These are phyloP conservation scores for Choloepus didactylus DNA, from an alignment of 2,797 vertebrate species.

Conservation along the genomic window DNA sequence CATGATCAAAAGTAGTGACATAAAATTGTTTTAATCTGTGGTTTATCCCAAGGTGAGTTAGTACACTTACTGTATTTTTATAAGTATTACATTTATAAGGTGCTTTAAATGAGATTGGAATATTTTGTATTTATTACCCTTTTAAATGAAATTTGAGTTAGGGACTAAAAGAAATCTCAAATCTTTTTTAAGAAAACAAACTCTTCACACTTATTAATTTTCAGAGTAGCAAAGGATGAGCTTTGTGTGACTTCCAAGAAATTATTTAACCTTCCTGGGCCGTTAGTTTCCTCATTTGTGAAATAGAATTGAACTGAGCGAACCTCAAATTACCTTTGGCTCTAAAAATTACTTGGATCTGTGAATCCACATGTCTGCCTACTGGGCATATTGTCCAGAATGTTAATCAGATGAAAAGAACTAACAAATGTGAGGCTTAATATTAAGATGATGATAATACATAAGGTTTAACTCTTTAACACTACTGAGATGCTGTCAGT, in stretches of 20 bases:
- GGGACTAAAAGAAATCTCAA: constrained; percentile 36
- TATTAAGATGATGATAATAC: neutral
- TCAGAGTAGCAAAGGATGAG: constrained; percentile 12
- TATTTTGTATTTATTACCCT: constrained; percentile 35
- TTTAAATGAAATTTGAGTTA: constrained; percentile 58
- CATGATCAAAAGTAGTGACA: constrained; percentile 18
- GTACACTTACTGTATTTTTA: constrained; percentile 53
- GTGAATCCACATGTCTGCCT: neutral
- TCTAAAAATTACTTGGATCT: constrained; percentile 63
- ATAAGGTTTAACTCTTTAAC: neutral
- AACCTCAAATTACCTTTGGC: constrained; percentile 58
- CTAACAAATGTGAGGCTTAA: constrained; percentile 30
- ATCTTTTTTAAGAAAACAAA: constrained; percentile 43
- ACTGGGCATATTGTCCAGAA: constrained; percentile 8
- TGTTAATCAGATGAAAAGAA: constrained; percentile 52
- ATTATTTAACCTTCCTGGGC: constrained; percentile 43
- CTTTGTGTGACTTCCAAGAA: constrained; percentile 58
- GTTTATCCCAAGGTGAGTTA: constrained; percentile 46
- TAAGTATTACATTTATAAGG: neutral
- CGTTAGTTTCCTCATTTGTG: constrained; percentile 61
- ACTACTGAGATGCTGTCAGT: neutral
- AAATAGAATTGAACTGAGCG: constrained; percentile 56
- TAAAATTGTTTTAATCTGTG: constrained; percentile 45
- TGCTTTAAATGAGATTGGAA: constrained; percentile 48
- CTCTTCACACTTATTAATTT: constrained; percentile 30